phyloP scores from a whole-genome alignment of 2,113 vertebrate genomes.

The Psammodynastes pulverulentus region DNA sequence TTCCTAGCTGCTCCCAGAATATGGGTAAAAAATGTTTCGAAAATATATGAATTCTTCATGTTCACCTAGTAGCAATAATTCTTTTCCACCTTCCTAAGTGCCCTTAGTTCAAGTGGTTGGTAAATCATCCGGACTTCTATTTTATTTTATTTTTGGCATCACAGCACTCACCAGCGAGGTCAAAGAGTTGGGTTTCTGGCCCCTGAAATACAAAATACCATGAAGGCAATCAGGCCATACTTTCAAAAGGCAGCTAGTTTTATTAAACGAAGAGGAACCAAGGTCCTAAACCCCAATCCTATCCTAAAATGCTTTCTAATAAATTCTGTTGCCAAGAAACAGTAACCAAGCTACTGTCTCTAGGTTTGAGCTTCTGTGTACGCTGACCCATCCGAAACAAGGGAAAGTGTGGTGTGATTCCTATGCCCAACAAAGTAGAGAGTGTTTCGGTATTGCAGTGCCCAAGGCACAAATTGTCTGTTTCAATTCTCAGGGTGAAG shows the following conservation, averaged over 20 bases:
- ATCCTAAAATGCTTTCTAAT: not conserved
- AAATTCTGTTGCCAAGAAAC: not conserved
- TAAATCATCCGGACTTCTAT: not conserved
- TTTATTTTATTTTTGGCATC: not conserved
- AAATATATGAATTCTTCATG: not conserved
- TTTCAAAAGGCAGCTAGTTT: not conserved
- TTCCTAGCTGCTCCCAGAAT: not conserved
- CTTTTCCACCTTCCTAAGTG: not conserved
- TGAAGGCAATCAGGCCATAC: not conserved
- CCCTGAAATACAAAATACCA: not conserved
- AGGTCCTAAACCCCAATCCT: not conserved
- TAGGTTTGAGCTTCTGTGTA: not conserved
- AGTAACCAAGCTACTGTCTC: not conserved
- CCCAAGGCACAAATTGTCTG: not conserved
- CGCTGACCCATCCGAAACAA: not conserved
- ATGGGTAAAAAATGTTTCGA: not conserved
- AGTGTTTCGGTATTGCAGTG: not conserved
- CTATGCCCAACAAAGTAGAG: not conserved
- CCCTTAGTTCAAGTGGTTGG: not conserved
- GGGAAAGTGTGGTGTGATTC: not conserved
- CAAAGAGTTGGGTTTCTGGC: not conserved
- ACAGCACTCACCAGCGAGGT: not conserved
- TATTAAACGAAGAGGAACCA: not conserved
- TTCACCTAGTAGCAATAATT: not conserved
- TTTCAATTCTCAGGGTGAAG: not conserved